Evolutionary conservation across 2,888 invertebrate species (phyloP).

Genomic region (Apomyelois bistriatella): DNA sequence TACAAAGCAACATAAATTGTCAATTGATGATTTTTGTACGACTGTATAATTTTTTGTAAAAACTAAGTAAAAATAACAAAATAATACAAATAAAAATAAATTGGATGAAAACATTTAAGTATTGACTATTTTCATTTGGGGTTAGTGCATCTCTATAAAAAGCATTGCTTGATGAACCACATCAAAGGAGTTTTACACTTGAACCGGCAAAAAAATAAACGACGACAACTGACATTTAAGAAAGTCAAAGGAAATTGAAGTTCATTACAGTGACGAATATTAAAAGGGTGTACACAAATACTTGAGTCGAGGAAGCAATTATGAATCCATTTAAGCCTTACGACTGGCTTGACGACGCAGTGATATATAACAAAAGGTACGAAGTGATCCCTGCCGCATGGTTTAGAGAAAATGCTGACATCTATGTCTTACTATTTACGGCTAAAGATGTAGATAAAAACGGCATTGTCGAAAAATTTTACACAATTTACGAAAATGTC

Average conservation of each 20-base stretch:
- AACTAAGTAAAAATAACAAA: too few relatives aligned
- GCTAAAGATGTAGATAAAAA: constrained; percentile 47
- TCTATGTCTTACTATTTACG: constrained; percentile 53
- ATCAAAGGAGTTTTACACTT: background rate
- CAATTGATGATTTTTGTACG: too few relatives aligned
- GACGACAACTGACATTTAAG: background rate
- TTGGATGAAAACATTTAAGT: too few relatives aligned
- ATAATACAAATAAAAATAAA: too few relatives aligned
- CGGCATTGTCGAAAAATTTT: constrained; percentile 52
- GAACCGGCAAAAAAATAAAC: background rate
- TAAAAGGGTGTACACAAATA: background rate
- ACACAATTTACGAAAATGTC: constrained; percentile 53
- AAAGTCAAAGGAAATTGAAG: background rate
- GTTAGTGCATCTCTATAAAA: too few relatives aligned
- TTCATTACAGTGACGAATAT: background rate
- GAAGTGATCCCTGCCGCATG: constrained; percentile 38
- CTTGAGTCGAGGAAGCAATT: background rate
- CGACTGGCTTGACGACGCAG: constrained; percentile 49
- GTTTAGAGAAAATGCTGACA: constrained; percentile 50
- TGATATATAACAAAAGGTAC: constrained; percentile 46
- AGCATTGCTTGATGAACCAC: too few relatives aligned
- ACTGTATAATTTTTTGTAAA: background rate
- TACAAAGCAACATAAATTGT: background rate
- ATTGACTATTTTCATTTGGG: too few relatives aligned
- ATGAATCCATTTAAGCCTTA: constrained; percentile 28